Evolutionary conservation across 2,888 invertebrate species (phyloP).

Genomic region (Hanleya hanleyi): DNA sequence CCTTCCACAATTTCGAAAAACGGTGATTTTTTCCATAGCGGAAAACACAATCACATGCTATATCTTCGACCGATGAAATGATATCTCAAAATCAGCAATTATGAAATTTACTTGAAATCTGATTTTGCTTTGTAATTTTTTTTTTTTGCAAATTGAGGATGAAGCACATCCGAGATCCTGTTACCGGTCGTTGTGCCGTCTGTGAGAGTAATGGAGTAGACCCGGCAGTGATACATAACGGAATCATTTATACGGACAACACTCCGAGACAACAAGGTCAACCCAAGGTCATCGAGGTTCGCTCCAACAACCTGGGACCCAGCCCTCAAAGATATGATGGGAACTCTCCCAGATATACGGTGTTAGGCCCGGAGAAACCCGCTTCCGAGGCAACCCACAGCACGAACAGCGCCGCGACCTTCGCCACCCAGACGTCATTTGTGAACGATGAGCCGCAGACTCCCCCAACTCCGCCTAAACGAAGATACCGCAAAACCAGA

Average conservation of each 20-base stretch:
- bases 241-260: neutral
- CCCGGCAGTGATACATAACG: neutral
- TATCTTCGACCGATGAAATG: no score
- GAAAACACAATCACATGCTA: no score
- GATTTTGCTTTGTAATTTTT: no score
- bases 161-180: slow-evolving; percentile 1
- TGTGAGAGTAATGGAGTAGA: slow-evolving; percentile 1
- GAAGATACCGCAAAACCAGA: neutral
- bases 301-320: neutral
- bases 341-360: neutral
- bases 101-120: no score
- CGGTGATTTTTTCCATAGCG: no score
- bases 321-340: neutral
- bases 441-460: neutral
- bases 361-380: neutral
- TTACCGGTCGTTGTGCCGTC: neutral
- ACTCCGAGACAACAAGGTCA: neutral
- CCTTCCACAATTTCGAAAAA: no score
- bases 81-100: no score
- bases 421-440: slow-evolving; percentile 1
- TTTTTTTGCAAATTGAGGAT: no score
- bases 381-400: neutral
- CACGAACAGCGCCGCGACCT: neutral
- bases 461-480: neutral
- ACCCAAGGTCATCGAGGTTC: neutral